These are phyloP conservation scores for Cantharis rustica DNA, from an alignment of 2,888 invertebrate species.

Conservation along the genomic window DNA sequence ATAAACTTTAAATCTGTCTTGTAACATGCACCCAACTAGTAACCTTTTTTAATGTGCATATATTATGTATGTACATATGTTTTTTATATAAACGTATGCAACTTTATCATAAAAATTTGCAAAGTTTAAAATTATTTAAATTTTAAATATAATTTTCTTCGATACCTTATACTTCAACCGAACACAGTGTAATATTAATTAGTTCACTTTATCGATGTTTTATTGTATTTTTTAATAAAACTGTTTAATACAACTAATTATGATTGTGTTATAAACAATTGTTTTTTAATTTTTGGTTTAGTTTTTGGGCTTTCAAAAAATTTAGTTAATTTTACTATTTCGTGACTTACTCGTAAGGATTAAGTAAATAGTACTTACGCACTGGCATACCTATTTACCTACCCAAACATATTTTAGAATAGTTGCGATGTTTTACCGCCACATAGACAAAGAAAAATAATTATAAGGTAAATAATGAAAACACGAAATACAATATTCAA, in stretches of 20 bases:
- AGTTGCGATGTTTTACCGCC: background rate
- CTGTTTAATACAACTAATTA: background rate
- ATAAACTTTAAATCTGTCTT: too few species aligned
- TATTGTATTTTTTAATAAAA: background rate
- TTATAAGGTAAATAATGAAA: background rate
- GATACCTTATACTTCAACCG: too few species aligned
- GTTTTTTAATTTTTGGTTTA: background rate
- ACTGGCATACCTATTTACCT: background rate
- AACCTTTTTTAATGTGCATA: too few species aligned
- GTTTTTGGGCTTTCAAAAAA: too few species aligned
- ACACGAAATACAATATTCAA: background rate
- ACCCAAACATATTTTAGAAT: background rate
- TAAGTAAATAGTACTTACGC: background rate
- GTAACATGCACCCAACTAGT: too few species aligned
- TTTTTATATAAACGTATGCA: too few species aligned
- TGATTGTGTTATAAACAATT: background rate
- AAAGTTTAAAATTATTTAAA: too few species aligned
- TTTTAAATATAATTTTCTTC: too few species aligned
- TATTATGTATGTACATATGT: too few species aligned
- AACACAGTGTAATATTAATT: too few species aligned
- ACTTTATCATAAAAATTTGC: too few species aligned
- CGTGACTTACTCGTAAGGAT: background rate
- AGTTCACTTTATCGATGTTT: too few species aligned
- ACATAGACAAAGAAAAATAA: background rate
- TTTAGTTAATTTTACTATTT: background rate